Percentiles rank a stretch among this genome's conserved stretches.
Evolutionary conservation across 37 sponge, comb jelly and placozoan genomes (phyloP).

Genomic region (Beroe ovata): DNA sequence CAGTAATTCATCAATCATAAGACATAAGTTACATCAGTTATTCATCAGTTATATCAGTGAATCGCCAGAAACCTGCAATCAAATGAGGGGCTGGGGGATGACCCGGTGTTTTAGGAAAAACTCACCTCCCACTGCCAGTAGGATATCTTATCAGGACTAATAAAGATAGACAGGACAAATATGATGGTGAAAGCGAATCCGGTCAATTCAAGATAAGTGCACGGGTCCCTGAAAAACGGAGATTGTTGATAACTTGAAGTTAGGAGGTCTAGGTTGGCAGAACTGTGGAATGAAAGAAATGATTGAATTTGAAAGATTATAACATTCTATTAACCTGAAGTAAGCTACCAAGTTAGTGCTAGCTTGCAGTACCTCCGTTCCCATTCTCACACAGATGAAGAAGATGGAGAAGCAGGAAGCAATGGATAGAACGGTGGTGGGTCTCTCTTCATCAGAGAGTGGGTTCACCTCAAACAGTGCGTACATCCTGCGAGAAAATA

Average conservation of each 20-base stretch:
- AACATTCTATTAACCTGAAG: conserved; percentile 15
- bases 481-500: conserved; percentile 21
- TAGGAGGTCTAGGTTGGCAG: too few species aligned
- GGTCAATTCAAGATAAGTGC: not conserved
- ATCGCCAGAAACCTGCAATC: too few species aligned
- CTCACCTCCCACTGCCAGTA: not conserved
- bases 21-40: too few species aligned
- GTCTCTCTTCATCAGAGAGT: not conserved
- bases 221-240: not conserved
- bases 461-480: not conserved
- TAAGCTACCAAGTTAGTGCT: not conserved
- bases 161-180: not conserved
- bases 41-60: too few species aligned
- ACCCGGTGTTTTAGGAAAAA: not conserved
- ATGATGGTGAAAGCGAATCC: not conserved
- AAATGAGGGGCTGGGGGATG: too few species aligned
- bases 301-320: too few species aligned
- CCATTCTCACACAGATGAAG: not conserved
- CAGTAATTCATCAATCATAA: too few species aligned
- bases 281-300: too few species aligned
- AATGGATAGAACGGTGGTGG: not conserved
- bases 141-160: not conserved
- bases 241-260: too few species aligned
- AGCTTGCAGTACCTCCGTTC: not conserved
- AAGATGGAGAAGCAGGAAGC: not conserved